Percentiles rank a stretch among this genome's conserved stretches.
Evolutionary conservation across 1,140 invertebrate genomes (phyloP).

Genomic region (Bombyx mandarina): DNA sequence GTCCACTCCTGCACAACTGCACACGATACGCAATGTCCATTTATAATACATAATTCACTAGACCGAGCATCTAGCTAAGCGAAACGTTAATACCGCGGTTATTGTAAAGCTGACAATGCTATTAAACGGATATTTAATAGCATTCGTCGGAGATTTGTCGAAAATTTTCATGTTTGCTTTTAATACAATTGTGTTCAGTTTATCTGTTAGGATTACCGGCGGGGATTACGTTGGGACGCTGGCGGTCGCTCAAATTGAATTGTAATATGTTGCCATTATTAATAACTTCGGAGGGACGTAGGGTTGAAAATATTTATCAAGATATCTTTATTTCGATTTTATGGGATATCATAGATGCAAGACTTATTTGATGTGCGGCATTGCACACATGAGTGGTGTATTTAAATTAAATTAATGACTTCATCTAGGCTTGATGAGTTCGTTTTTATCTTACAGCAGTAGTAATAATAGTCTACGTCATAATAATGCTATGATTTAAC

Average conservation of each 20-base stretch:
- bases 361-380: not conserved
- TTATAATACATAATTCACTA: not conserved
- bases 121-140: slow-evolving; percentile 39
- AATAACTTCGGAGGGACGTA: slow-evolving; percentile 42
- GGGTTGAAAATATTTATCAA: slow-evolving; percentile 25
- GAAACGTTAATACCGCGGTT: slow-evolving; percentile 3
- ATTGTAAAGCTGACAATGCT: slow-evolving; percentile 38
- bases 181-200: slow-evolving; percentile 63
- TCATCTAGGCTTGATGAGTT: too few species aligned
- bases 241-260: slow-evolving; percentile 57
- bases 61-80: not conserved
- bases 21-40: not conserved
- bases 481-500: too few species aligned
- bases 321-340: not conserved
- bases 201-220: slow-evolving; percentile 55
- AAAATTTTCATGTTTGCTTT: slow-evolving; percentile 56
- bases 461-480: too few species aligned
- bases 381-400: not conserved
- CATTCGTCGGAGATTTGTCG: slow-evolving; percentile 36
- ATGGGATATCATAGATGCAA: too few species aligned
- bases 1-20: not conserved
- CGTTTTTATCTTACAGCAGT: too few species aligned
- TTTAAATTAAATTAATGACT: not conserved
- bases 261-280: slow-evolving; percentile 62
- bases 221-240: slow-evolving; percentile 35